Conservation (phyloP, 2,797 vertebrate genomes). For the Peromyscus eremicus region DNA sequence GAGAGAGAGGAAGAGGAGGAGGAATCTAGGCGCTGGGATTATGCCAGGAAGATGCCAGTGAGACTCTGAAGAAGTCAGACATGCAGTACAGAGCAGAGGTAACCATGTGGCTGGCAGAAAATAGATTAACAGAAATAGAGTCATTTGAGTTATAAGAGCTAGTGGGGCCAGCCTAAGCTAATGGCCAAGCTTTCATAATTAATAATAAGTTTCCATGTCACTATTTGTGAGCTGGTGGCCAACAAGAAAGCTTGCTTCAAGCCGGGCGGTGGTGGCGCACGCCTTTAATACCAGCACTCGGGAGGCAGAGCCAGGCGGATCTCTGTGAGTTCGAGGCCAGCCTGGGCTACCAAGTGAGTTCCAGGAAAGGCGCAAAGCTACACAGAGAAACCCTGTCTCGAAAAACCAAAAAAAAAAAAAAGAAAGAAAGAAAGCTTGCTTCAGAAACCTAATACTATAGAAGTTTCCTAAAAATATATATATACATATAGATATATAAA, state of each 20-base stretch:
- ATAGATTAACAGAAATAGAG: not conserved
- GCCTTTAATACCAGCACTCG: no score
- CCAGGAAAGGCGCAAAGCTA: no score
- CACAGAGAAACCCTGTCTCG: no score
- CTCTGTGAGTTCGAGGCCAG: no score
- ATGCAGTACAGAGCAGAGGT: not conserved
- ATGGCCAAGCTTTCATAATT: not conserved
- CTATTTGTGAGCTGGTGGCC: not conserved
- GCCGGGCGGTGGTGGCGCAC: no score
- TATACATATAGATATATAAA: not conserved
- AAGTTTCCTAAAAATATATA: not conserved
- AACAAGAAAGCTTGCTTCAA: not conserved
- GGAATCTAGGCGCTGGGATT: not conserved
- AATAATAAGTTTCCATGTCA: not conserved
- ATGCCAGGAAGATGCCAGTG: not conserved
- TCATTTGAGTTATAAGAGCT: not conserved
- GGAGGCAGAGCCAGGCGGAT: no score
- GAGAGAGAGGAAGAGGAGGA: not conserved
- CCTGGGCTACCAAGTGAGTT: no score
- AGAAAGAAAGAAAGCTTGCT: not conserved
- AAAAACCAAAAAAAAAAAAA: no score
- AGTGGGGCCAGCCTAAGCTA: not conserved
- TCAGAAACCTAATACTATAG: not conserved
- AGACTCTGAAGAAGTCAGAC: not conserved
- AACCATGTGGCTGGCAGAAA: not conserved